Evolutionary conservation across 1,140 invertebrate species (phyloP), one percentile per base, ranked within the genome.

Genomic region (Araneus ventricosus): DNA sequence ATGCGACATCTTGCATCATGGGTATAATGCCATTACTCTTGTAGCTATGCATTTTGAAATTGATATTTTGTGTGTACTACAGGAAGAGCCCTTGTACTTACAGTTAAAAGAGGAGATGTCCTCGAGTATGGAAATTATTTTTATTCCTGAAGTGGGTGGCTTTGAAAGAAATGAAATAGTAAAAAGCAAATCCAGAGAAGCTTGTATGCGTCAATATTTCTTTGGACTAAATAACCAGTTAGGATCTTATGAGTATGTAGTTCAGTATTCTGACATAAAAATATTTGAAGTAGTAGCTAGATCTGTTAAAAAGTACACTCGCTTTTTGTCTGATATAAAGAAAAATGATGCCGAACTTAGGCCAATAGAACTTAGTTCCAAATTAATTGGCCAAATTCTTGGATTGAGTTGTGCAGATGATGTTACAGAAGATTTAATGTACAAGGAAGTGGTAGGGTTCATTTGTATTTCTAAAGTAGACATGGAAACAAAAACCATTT

Each of bases 21-120:
- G 14, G 98, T 99, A 95, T 97, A 98, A 10, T 98, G 98, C 0
- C n/a, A n/a, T n/a, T n/a, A n/a, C n/a, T n/a, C n/a, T n/a, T n/a
- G n/a, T n/a, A n/a, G n/a, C n/a, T n/a, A 97, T 98, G 95, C 97
- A 98, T 5, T 99, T 99, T 96, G 98, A 99, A 96, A 98, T 99
- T 4, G 98, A 99, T 95, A 97, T 99, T 0, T 98, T 99, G 94
- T 96, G 99, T 94, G 99, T 99, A 0, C 95, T 99, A 82, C 99
- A 99, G 95, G 99, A 99, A 95, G 99, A 99, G 95, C 96, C 98
- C 94, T 95, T 99, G 1, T 99, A 98, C 95, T 99, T 98, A 95
- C 98, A 99, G 96, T 95, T 99, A 52, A 97, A 98, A 59, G 96
- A 98, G 90, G 99, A 99, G 95, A 97, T 99, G 96, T 98, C 99